Conservation (phyloP, 2,113 vertebrate species). For the Hemichromis elongatus region DNA sequence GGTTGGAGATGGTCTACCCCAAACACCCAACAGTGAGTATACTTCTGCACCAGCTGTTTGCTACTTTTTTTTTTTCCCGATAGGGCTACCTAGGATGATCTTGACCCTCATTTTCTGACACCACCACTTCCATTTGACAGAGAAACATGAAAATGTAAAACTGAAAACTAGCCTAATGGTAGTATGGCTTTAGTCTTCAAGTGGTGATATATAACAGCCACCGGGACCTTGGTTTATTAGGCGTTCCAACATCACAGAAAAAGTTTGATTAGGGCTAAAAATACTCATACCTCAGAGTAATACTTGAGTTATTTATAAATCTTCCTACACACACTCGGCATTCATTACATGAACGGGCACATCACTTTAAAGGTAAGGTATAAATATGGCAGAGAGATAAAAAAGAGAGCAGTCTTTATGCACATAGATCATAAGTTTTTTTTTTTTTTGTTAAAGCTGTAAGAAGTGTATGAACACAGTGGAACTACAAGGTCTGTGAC, state of each 20-base stretch:
- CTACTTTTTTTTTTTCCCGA: background rate
- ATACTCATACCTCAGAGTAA: constrained; percentile 41
- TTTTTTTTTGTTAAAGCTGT: background rate
- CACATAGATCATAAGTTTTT: background rate
- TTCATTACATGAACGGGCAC: constrained; percentile 22
- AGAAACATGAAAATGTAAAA: background rate
- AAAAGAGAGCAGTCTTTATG: background rate
- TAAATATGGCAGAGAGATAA: background rate
- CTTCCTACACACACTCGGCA: constrained; percentile 21
- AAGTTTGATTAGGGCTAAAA: constrained; percentile 56
- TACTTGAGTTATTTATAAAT: constrained; percentile 61
- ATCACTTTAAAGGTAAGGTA: constrained; percentile 4
- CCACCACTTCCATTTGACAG: background rate
- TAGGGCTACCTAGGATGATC: background rate
- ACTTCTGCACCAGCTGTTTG: background rate
- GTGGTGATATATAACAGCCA: background rate
- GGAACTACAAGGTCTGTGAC: constrained; percentile 11
- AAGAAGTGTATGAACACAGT: background rate
- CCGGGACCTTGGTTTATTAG: background rate
- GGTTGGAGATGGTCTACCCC: constrained; percentile 59
- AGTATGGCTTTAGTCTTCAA: background rate
- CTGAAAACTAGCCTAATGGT: background rate
- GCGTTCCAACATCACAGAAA: background rate
- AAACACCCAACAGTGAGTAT: constrained; percentile 65
- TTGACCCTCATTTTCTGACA: background rate